Base-by-base conservation (phyloP, 2,113 vertebrate species). In the Chaenocephalus aceratus region DNA sequence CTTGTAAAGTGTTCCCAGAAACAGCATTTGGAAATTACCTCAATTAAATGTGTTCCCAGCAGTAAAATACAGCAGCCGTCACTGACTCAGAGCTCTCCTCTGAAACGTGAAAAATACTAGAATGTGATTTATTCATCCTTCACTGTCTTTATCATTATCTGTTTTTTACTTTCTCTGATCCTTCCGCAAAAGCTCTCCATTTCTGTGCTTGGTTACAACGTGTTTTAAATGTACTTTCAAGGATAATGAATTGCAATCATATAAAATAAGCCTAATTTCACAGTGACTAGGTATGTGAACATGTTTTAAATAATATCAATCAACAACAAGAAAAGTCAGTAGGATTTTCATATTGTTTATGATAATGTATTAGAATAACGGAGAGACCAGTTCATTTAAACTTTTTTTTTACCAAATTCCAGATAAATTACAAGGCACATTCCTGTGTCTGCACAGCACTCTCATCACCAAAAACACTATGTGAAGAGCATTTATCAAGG, bases 1-100 rank as follows among this genome's bases (percentile, higher is more conserved):
- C 54, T 81, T 76, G 85, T 78, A 75, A 88, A 86, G 78, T 79
- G 75, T 21, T 21, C 21, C 21, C 21, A 21, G 21, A 21, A 21
- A 21, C 21, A 21, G 21, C 21, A 21, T 21, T 21, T 21, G 70
- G 71, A 89, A 85, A 86, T 89, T 80, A 83, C 65, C 71, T 72
- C 71, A 81, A 83, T 89, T 88, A 83, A 84, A 86, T 84, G 2
- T 61, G 71, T 66, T 67, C 72, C 58, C 34, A 53, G 68, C 1
- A 7, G 69, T 34, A 70, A 82, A 84, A 83, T 83, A 78, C 62
- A 83, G n/a, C 45, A 16, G 58, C 30, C 21, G 51, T 81, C 70
- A 62, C 64, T 59, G 69, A 81, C 56, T 74, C 84, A 57, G 46
- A 58, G 36, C n/a, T 86, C 73, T 87, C 69, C 79, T 57, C 60